Base-by-base conservation (phyloP, 2,797 vertebrate species). In the Distichodus sexfasciatus region DNA sequence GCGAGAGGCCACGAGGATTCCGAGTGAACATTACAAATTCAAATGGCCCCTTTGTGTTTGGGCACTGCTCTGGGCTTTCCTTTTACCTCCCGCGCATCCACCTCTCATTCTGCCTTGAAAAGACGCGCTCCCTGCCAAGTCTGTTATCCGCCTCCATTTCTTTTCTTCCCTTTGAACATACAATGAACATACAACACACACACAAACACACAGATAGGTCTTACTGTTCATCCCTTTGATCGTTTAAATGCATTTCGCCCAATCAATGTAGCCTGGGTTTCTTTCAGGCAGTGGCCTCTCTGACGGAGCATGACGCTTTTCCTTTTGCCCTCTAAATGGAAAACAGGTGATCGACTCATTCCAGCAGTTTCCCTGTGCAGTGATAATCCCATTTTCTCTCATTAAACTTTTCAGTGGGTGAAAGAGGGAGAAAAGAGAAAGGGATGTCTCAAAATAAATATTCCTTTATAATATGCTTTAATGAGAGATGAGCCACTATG, bases 11-110 rank as follows among this genome's bases (percentile, higher is more conserved):
- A 54, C 69, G 72, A 71, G 70, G 75, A 76, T 76, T 74, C 70
- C 29, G 64, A 54, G 43, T 44, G 47, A 73, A 58, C 72, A 77
- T 82, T 76, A 67, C 75, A 77, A 79, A 79, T 76, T 77, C 69
- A 81, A 77, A 81, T 82, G 50, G 69, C 68, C 62, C 72, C 70
- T 80, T 81, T 81, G 74, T 75, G 54, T 65, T 58, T 38, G 72
- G 59, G 68, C 65, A 77, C 35, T 59, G 63, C 71, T 69, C 29
- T 60, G 71, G 58, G 63, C 51, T 69, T 47, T 47, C 28, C 41
- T 44, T 23, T 17, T 47, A 5, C 28, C 17, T 36, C 15, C 4
- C 15, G 58, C 65, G 58, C 58, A 43, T 29, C 55, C 55, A 44
- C 36, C 64, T 67, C 55, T 66, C 47, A 35, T 65, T 47, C 59